phyloP scores from a whole-genome alignment of 2,888 invertebrate species.

The Rhopalosiphum nymphaeae region DNA sequence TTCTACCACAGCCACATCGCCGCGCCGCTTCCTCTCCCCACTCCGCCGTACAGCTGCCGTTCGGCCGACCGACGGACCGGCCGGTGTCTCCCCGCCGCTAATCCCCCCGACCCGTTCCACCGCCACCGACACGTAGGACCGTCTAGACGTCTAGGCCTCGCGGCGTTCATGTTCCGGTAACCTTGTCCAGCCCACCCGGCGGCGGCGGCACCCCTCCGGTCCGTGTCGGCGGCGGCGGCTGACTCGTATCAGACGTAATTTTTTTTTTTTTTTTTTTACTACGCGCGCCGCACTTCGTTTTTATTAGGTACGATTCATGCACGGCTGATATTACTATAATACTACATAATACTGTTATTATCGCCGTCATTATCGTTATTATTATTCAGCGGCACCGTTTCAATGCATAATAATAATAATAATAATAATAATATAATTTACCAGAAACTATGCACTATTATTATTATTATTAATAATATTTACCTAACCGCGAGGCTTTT shows the following conservation, averaged over 20 bases:
- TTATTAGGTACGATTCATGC: background rate
- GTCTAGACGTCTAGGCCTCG: conserved; percentile 65
- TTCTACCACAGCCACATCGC: conserved; percentile 23
- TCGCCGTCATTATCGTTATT: background rate
- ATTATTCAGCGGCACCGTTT: background rate
- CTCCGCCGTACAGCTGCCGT: conserved; percentile 1
- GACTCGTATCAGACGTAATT: conserved; percentile 49
- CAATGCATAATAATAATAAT: background rate
- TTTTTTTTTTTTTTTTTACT: conserved; percentile 26
- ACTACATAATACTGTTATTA: background rate
- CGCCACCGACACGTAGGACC: conserved; percentile 59
- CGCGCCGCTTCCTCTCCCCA: background rate
- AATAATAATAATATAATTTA: background rate
- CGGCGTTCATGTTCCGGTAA: conserved; percentile 66
- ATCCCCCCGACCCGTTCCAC: conserved; percentile 44
- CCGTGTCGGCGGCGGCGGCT: conserved; percentile 37
- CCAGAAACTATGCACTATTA: background rate
- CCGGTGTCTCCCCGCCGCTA: conserved; percentile 10
- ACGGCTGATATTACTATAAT: background rate
- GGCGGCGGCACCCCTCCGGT: conserved; percentile 64
- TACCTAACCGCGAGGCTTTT: too few relatives aligned
- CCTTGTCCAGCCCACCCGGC: conserved; percentile 66
- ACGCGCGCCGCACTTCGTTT: background rate
- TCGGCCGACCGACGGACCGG: conserved; percentile 16
- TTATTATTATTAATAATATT: too few relatives aligned